Evolutionary conservation across 2,888 invertebrate genomes (phyloP), one percentile per base, ranked within the genome.

Genomic region (Mactromeris polynyma): DNA sequence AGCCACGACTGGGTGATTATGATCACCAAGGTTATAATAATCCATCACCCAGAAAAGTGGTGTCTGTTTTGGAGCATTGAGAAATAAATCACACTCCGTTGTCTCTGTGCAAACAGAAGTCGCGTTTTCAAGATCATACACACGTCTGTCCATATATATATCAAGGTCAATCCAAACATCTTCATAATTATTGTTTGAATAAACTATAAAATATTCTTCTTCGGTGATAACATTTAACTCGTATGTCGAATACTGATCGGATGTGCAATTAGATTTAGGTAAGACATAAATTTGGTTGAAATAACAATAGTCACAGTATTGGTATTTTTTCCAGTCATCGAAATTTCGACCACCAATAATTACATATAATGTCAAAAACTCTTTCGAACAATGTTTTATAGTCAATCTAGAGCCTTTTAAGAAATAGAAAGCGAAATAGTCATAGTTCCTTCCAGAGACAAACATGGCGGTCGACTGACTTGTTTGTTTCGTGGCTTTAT

Each of bases 131-230:
- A 91, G 83, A 26, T 89, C 85, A 42, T 87, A 91, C 0, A 89
- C 38, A 14, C 81, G 85, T 3, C 90, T 64, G 33, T 89, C 87
- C 19, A 90, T 40, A n/a, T 69, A 42, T 2, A 91, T 36, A 19
- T 85, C 36, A 11, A 90, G 51, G 58, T 87, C 80, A 3, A 91
- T 84, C 91, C 90, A 91, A 17, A 83, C 64, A 4, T 73, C 77
- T 7, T 26, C 58, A 33, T 46, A 36, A 42, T 83, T 83, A 26
- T 87, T 78, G 64, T 79, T 85, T 21, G 51, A 40, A 42, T 91
- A 91, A 46, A 91, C 86, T 38, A 89, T 79, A 77, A 91, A 91
- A 78, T 88, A 89, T 19, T 89, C 85, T 40, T 87, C 89, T 51
- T 88, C 87, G 2, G 42, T 79, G 26, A 46, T 42, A n/a, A 86